Evolutionary conservation across 2,113 vertebrate species (phyloP).

Genomic region (Laticauda laticaudata): DNA sequence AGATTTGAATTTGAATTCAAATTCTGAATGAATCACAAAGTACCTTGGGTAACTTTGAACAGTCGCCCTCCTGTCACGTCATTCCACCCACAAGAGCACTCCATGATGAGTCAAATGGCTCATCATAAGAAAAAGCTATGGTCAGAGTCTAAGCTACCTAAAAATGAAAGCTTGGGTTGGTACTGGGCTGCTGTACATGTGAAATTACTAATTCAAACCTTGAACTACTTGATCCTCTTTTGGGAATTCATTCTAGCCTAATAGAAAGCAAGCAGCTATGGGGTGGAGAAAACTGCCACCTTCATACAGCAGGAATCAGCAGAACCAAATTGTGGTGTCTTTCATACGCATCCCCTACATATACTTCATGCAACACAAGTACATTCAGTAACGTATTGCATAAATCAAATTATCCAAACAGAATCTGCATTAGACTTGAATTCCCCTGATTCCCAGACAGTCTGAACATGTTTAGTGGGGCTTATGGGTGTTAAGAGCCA

Average conservation of each 20-base stretch:
- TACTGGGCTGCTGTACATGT: neutral
- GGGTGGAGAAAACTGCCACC: neutral
- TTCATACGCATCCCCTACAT: neutral
- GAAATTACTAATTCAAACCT: neutral
- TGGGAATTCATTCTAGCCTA: neutral
- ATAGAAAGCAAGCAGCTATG: rapidly evolving
- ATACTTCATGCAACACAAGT: conserved; percentile 22
- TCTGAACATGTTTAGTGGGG: neutral
- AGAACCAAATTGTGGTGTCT: neutral
- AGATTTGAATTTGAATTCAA: neutral
- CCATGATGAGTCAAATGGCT: neutral
- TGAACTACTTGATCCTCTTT: neutral
- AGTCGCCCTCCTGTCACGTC: neutral
- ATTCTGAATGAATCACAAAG: neutral
- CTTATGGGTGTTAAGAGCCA: neutral
- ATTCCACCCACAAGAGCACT: neutral
- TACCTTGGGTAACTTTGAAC: neutral
- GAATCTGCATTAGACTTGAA: neutral
- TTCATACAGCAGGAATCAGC: neutral
- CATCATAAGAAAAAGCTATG: neutral
- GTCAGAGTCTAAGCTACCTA: neutral
- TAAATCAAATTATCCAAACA: conserved; percentile 8
- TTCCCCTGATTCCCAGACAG: neutral
- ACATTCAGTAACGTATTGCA: conserved; percentile 43
- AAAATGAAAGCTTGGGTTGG: neutral